Conservation (phyloP, 2,797 vertebrate species). For the Clarias fuscus region DNA sequence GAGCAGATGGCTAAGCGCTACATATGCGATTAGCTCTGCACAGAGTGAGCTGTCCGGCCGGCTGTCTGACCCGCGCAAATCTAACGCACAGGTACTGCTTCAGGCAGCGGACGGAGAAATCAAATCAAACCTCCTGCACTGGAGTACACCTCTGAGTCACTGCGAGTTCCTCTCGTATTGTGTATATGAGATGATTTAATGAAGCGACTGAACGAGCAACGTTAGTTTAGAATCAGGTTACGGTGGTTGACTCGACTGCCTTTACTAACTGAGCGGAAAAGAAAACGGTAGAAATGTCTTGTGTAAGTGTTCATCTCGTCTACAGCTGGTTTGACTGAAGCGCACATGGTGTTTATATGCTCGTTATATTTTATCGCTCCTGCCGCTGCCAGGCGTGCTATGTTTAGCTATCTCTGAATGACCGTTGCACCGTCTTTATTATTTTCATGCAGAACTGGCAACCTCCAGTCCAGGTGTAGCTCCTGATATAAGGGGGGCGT, state of each 20-base stretch:
- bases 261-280: no score
- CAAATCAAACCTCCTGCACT: neutral
- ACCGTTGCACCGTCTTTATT: neutral
- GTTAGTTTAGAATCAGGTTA: neutral
- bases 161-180: neutral
- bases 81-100: neutral
- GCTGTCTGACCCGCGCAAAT: no score
- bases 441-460: neutral
- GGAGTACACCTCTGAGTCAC: no score
- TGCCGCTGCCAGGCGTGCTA: neutral
- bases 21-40: conserved; percentile 9
- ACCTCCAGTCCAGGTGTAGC: neutral
- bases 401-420: neutral
- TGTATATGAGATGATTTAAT: neutral
- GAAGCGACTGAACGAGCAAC: neutral
- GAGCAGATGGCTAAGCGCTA: conserved; percentile 27
- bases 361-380: no score
- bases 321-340: neutral
- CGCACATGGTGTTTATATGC: neutral
- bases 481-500: neutral
- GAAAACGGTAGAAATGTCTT: no score
- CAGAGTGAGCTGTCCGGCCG: no score
- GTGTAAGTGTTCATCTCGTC: no score
- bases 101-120: neutral
- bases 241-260: no score